Percentiles rank a stretch among this genome's conserved stretches.
phyloP scores from a whole-genome alignment of 2,888 invertebrate species.

The Patella depressa region DNA sequence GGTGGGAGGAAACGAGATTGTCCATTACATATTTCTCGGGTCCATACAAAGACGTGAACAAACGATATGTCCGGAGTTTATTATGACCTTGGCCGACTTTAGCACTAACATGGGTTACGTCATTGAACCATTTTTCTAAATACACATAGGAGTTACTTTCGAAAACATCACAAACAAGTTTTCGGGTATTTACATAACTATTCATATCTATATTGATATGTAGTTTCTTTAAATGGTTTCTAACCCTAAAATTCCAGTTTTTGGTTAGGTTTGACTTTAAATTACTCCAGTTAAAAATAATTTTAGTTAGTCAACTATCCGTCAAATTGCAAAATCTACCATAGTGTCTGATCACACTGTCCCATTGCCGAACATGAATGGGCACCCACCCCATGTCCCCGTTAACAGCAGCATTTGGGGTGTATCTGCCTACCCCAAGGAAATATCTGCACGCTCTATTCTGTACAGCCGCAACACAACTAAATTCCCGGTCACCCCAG shows the following conservation, averaged over 20 bases:
- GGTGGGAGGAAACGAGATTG: neutral
- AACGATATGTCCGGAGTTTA: neutral
- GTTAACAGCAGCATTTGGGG: slow-evolving; percentile 19
- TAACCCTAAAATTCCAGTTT: neutral
- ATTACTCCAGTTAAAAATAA: neutral
- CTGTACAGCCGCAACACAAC: slow-evolving; percentile 16
- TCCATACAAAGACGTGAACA: neutral
- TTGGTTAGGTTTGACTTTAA: neutral
- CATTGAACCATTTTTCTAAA: neutral
- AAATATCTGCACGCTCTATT: slow-evolving; percentile 21
- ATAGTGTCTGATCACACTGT: neutral
- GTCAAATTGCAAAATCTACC: neutral
- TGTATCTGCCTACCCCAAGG: slow-evolving; percentile 24
- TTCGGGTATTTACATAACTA: neutral
- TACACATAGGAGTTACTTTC: neutral
- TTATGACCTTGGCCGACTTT: neutral
- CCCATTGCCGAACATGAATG: slow-evolving; percentile 14
- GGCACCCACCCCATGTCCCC: slow-evolving; percentile 12
- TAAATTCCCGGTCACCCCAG: slow-evolving; percentile 21
- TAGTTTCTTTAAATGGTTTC: neutral
- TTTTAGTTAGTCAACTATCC: neutral
- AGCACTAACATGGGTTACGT: neutral
- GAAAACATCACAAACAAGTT: neutral
- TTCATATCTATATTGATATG: neutral
- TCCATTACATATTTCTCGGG: no score